Evolutionary conservation across 2,888 invertebrate species (phyloP).

Genomic region (Eupithecia vulgata): DNA sequence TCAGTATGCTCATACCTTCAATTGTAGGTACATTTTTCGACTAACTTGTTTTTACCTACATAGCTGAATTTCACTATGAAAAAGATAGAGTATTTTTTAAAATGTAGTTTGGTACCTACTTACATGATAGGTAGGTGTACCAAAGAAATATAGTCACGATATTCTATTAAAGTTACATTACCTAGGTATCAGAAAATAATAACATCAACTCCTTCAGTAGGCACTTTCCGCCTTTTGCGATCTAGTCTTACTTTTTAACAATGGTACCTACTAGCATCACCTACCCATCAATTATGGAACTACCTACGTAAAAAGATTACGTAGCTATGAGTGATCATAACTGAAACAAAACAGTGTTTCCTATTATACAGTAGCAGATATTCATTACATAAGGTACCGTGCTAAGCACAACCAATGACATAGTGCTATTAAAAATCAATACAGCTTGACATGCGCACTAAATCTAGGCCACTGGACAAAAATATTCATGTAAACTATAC

Average conservation of each 20-base stretch:
- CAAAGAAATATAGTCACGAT: neutral
- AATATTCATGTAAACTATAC: slow-evolving; percentile 37
- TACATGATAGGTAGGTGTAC: neutral
- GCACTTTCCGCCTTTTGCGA: neutral
- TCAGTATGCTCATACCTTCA: too few relatives aligned
- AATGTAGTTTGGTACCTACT: too few relatives aligned
- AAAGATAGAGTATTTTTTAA: too few relatives aligned
- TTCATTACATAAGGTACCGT: slow-evolving; percentile 38
- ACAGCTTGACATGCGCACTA: slow-evolving; percentile 77
- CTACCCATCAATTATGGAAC: too few relatives aligned
- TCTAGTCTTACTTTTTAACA: neutral
- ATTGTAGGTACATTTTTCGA: too few relatives aligned
- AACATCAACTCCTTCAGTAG: neutral
- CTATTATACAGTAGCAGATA: neutral
- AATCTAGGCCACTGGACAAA: slow-evolving; percentile 73
- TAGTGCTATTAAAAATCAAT: slow-evolving; percentile 70
- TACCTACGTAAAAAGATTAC: neutral
- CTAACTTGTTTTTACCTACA: too few relatives aligned
- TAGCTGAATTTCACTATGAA: too few relatives aligned
- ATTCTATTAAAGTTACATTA: neutral
- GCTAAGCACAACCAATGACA: slow-evolving; percentile 55
- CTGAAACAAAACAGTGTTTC: neutral
- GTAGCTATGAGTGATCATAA: neutral
- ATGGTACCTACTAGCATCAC: too few relatives aligned
- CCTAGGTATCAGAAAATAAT: neutral